Percentiles rank a stretch among this genome's conserved stretches.
phyloP scores from a whole-genome alignment of 2,888 invertebrate genomes.

The Cancer borealis region DNA sequence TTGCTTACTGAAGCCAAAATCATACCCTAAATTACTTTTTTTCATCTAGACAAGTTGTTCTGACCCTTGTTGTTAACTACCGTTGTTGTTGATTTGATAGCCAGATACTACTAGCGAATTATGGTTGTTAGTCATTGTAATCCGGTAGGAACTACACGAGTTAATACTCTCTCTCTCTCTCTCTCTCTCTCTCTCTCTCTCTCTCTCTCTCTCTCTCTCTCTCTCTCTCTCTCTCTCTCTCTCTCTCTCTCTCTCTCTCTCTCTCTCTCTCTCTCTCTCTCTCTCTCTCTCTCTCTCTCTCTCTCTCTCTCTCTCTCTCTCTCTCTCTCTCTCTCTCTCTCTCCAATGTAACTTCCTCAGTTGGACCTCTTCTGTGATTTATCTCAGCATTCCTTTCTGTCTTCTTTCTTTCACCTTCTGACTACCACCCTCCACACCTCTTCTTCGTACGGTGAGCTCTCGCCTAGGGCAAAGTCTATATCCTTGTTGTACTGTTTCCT shows the following conservation, averaged over 20 bases:
- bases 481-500: not conserved
- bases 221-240: slow-evolving; percentile 35
- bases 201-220: slow-evolving; percentile 28
- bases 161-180: slow-evolving; percentile 44
- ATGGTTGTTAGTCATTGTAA: slow-evolving; percentile 74
- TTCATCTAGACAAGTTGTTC: slow-evolving; percentile 74
- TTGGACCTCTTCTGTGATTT: not conserved
- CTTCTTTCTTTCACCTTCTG: slow-evolving; percentile 5
- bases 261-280: slow-evolving; percentile 46
- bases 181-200: slow-evolving; percentile 35
- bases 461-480: slow-evolving; percentile 24
- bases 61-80: slow-evolving; percentile 74
- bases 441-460: slow-evolving; percentile 51
- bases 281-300: slow-evolving; percentile 9
- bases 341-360: not conserved
- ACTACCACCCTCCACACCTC: slow-evolving; percentile 29
- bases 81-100: slow-evolving; percentile 76
- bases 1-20: slow-evolving; percentile 69
- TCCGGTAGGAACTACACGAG: slow-evolving; percentile 70
- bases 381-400: not conserved
- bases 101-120: slow-evolving; percentile 70
- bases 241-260: slow-evolving; percentile 24
- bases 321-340: slow-evolving; percentile 3
- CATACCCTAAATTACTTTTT: slow-evolving; percentile 63
- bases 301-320: slow-evolving; percentile 41